A percentile compares a stretch with the other conserved stretches of the same genome.
These are phyloP conservation scores for Coptodon bakossiorum DNA, from an alignment of 2,113 vertebrate species.

Conservation along the genomic window DNA sequence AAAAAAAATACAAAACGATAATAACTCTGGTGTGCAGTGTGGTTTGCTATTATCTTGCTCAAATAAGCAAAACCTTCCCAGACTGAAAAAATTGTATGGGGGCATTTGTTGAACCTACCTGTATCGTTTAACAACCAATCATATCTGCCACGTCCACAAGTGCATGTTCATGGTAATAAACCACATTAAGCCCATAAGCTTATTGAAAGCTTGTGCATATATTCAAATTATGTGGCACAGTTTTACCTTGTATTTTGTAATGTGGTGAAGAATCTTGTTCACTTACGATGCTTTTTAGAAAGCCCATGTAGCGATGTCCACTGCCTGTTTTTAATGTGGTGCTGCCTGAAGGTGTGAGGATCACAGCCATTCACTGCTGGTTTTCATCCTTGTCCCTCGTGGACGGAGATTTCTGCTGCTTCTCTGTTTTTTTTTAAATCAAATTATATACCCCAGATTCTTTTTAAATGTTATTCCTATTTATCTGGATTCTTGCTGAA, in stretches of 20 bases:
- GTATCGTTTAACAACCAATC: neutral
- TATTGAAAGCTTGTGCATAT: neutral
- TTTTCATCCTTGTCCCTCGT: neutral
- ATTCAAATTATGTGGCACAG: neutral
- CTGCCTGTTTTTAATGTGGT: neutral
- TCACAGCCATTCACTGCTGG: neutral
- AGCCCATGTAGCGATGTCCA: neutral
- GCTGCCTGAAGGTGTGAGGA: neutral
- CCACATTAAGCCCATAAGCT: neutral
- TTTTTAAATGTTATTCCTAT: neutral
- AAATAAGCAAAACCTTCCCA: neutral
- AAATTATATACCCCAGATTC: neutral
- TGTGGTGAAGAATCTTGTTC: accelerated
- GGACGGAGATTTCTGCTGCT: neutral
- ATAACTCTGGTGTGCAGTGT: neutral
- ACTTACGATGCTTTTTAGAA: neutral
- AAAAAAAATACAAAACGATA: neutral
- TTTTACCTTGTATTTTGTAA: neutral
- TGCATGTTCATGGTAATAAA: neutral
- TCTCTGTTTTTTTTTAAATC: neutral
- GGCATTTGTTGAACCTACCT: neutral
- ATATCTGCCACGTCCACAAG: neutral
- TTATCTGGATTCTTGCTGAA: neutral
- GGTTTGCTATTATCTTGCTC: neutral
- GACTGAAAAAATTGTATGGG: neutral